phyloP scores from a whole-genome alignment of 2,888 invertebrate species.

The Pilophorus perplexus region DNA sequence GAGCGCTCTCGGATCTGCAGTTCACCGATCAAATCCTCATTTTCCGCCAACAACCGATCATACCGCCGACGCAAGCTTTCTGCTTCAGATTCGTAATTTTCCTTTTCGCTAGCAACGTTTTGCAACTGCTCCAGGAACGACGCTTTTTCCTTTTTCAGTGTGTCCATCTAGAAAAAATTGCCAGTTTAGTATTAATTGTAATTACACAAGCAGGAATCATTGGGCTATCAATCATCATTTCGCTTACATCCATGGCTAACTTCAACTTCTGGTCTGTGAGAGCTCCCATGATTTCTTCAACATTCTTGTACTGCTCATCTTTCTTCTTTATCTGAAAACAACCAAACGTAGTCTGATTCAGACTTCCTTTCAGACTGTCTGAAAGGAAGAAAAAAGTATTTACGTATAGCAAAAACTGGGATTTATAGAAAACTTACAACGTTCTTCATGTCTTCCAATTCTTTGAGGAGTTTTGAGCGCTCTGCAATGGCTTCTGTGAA shows the following conservation, averaged over 20 bases:
- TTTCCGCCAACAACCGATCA: conserved; percentile 31
- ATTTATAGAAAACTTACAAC: too few relatives aligned
- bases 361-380: too few relatives aligned
- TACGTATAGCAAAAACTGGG: too few relatives aligned
- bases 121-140: conserved; percentile 35
- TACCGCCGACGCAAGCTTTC: conserved; percentile 40
- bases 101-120: conserved; percentile 14
- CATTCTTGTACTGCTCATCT: conserved; percentile 40
- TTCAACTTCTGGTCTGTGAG: conserved; percentile 45
- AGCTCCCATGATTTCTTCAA: conserved; percentile 44
- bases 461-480: conserved; percentile 26
- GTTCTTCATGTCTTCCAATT: conserved; percentile 8
- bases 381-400: too few relatives aligned
- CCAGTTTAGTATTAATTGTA: background rate
- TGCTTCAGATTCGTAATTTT: conserved; percentile 37
- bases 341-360: background rate
- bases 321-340: conserved; percentile 31
- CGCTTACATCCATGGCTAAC: conserved; percentile 42
- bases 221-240: background rate
- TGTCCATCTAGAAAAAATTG: conserved; percentile 41
- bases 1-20: conserved; percentile 32
- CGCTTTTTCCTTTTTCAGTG: conserved; percentile 42
- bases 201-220: background rate
- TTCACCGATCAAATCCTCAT: conserved; percentile 40
- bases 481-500: conserved; percentile 41